Conservation (phyloP, 2,113 vertebrate genomes). For the Macrotis lagotis region DNA sequence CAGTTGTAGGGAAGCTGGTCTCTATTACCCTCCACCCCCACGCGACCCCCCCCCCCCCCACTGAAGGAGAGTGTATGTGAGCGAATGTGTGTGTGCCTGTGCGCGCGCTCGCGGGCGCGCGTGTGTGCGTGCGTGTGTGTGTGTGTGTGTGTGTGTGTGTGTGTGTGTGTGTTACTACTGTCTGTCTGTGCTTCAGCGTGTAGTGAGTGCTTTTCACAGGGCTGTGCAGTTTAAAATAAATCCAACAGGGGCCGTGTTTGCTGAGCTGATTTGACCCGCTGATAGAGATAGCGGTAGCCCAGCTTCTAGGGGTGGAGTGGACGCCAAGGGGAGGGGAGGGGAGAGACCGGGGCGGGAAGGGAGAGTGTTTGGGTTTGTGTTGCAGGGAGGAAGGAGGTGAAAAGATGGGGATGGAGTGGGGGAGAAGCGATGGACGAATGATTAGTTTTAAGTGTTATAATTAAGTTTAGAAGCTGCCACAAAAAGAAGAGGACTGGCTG, state of each 20-base stretch:
- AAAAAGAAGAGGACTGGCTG: slow-evolving; percentile 76
- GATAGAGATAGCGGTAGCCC: slow-evolving; percentile 74
- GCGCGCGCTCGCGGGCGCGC: slow-evolving; percentile 41
- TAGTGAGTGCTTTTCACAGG: slow-evolving; percentile 39
- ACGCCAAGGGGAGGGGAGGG: background rate
- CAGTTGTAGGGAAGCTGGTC: background rate
- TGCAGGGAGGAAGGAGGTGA: background rate
- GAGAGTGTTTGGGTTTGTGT: background rate
- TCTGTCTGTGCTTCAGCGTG: slow-evolving; percentile 45
- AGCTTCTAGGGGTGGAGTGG: slow-evolving; percentile 66
- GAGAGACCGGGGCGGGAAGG: background rate
- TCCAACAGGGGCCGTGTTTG: slow-evolving; percentile 89
- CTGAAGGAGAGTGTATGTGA: background rate
- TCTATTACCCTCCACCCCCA: background rate
- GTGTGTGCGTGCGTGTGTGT: background rate
- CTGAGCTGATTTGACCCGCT: slow-evolving; percentile 81
- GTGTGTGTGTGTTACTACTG: background rate
- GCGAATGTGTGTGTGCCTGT: slow-evolving; percentile 2
- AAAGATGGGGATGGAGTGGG: background rate
- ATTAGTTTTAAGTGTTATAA: slow-evolving; percentile 82
- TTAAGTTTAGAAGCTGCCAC: slow-evolving; percentile 82
- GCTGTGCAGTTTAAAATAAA: slow-evolving; percentile 84
- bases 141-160: background rate
- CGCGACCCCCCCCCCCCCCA: background rate
- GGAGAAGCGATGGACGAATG: slow-evolving; percentile 19